phyloP scores from a whole-genome alignment of 1,140 invertebrate genomes.

The Pantala flavescens region DNA sequence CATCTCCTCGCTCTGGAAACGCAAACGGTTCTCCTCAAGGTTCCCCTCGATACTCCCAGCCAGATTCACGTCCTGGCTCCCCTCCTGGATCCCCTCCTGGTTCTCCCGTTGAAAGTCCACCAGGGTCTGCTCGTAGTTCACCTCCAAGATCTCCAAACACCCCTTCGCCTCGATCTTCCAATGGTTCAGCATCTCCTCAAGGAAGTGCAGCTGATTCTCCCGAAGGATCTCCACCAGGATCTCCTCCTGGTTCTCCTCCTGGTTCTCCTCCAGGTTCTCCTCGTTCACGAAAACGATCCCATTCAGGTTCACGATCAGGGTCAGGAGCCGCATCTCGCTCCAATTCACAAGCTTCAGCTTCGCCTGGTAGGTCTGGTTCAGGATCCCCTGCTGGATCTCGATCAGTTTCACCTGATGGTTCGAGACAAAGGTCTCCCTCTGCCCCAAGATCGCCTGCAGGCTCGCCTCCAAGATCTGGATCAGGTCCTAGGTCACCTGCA shows the following conservation, averaged over 20 bases:
- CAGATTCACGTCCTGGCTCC: neutral
- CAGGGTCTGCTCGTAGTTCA: too few species aligned
- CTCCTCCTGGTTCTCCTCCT: too few species aligned
- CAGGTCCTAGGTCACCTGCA: neutral
- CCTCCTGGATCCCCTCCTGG: neutral
- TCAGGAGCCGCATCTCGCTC: neutral
- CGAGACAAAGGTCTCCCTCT: neutral
- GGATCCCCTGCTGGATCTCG: neutral
- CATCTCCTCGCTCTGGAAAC: too few species aligned
- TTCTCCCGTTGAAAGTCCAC: too few species aligned
- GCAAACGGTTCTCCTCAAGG: neutral
- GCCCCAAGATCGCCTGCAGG: neutral
- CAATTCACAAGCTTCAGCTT: neutral
- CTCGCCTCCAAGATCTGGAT: neutral
- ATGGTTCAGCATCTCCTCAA: too few species aligned
- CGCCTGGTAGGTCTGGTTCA: neutral
- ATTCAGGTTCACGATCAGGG: neutral
- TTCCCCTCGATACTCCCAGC: neutral
- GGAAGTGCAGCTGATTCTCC: too few species aligned
- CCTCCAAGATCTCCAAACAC: too few species aligned
- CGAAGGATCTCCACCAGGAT: too few species aligned
- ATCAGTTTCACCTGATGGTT: neutral
- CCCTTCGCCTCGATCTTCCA: too few species aligned
- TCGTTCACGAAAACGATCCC: too few species aligned
- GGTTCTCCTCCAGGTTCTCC: too few species aligned